Base-by-base conservation (phyloP, 2,888 invertebrate species). In the Tinea pellionella region DNA sequence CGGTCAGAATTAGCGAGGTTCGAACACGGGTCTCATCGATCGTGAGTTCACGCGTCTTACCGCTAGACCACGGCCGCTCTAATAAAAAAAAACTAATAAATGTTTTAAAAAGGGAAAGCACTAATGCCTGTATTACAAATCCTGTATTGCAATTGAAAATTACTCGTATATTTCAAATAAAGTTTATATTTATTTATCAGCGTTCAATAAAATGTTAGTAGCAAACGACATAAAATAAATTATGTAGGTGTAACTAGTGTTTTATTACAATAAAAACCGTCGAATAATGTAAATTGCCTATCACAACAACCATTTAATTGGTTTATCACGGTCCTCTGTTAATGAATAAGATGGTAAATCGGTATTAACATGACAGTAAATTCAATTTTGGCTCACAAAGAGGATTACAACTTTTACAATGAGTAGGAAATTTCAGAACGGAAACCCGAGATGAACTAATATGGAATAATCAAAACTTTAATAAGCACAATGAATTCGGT, bases 321-420 rank as follows among this genome's bases (percentile, higher is more conserved):
- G 83, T 84, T 85, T 80, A 84, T 82, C 82, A 78, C 83, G 78
- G 78, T 79, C 83, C 86, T 82, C 86, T 84, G 86, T 86, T 86
- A 87, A 84, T 85, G 77, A 84, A 86, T 86, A 86, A 86, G 84
- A 86, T 86, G 84, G 83, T 85, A 85, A 86, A 86, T 86, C 85
- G 86, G 85, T 84, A 87, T 87, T 87, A 86, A 82, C 87, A 87
- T 87, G 86, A 86, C 86, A 86, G 84, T 80, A 77, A 84, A 86
- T 87, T 86, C 86, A 85, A 87, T 87, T 87, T 85, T 80, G 80
- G 78, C 77, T 74, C 78, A 86, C 86, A 87, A 86, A 87, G 85
- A 85, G 86, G 85, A 87, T 87, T 86, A 87, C 82, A 86, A 86
- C 85, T 86, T 87, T 85, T 82, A 86, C 83, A 85, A 83, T 84